Evolutionary conservation across 2,888 invertebrate genomes (phyloP).

Genomic region (Priocnemis perturbator): DNA sequence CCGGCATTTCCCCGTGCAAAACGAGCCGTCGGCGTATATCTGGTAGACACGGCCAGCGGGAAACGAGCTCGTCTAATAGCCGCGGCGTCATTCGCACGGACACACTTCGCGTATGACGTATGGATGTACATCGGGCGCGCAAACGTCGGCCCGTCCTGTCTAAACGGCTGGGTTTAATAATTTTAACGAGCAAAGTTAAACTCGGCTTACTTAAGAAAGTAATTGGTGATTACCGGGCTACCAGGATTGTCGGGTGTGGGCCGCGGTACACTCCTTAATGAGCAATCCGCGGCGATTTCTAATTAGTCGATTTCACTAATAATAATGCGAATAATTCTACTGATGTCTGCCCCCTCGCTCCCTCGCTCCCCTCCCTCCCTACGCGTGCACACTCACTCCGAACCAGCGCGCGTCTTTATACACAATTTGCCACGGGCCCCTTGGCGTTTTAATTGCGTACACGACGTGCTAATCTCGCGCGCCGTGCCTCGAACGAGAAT

Average conservation of each 20-base stretch:
- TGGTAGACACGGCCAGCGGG: too few species aligned
- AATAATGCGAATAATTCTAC: slow-evolving; percentile 40
- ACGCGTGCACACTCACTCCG: background rate
- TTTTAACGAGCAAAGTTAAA: slow-evolving; percentile 58
- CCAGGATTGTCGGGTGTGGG: background rate
- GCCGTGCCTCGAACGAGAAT: slow-evolving; percentile 43
- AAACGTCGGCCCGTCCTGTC: slow-evolving; percentile 5
- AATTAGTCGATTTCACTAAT: slow-evolving; percentile 58
- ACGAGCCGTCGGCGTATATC: too few species aligned
- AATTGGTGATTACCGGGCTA: slow-evolving; percentile 55
- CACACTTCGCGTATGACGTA: slow-evolving; percentile 31
- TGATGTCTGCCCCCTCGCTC: slow-evolving; percentile 17
- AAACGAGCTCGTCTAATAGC: too few species aligned
- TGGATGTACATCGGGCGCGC: slow-evolving; percentile 18
- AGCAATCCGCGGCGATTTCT: slow-evolving; percentile 56
- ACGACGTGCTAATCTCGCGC: slow-evolving; percentile 51
- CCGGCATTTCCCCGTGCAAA: too few species aligned
- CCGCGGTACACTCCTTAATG: slow-evolving; percentile 50
- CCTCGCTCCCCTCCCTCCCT: background rate
- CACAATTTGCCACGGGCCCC: slow-evolving; percentile 39
- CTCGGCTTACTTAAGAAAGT: slow-evolving; percentile 55
- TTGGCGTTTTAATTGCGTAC: slow-evolving; percentile 49
- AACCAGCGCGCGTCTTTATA: slow-evolving; percentile 21
- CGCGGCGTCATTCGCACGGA: slow-evolving; percentile 23
- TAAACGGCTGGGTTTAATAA: slow-evolving; percentile 49